Evolutionary conservation across 2,888 invertebrate species (phyloP), one percentile per base, ranked within the genome.

Genomic region (Brenthis ino): DNA sequence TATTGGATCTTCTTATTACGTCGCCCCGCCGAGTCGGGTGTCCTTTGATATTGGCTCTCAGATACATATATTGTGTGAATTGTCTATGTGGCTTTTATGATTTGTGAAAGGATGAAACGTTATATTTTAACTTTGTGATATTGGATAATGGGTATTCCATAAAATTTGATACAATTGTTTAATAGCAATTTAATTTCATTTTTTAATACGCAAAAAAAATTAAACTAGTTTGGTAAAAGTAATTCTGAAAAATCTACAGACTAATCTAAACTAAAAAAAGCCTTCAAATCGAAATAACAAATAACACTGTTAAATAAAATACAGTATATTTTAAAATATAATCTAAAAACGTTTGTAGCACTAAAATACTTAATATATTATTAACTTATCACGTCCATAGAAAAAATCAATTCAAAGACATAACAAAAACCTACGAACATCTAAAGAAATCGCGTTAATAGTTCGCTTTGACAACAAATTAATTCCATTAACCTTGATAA

Each of bases 1-100:
- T 72, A 71, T 71, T 72, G 65, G 50, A 67, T 66, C 73, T 69
- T 73, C 75, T 76, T 82, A 82, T 82, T 82, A 78, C 78, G 76
- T 77, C 77, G 65, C 70, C 69, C 57, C 70, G 81, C 81, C 80
- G 80, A 81, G 77, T 75, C 76, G 75, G 28, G 55, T 69, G 64
- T 55, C n/a, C 37, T 53, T 58, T 63, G 24, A 67, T 70, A 72
- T 72, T 70, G 64, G 57, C 60, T 68, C 57, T 28, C n/a, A 28
- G 4, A 28, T 28, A 24, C 24, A 60, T 60, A 48, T 58, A 43
- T 43, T 43, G 8, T 61, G 28, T 50, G 57, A 24, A 43, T 58
- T 20, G 16, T 14, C n/a, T n/a, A 14, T 20, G n/a, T 60, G 28
- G 60, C 8, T 50, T 48, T 60, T 60, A 60, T 60, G 28, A n/a